Evolutionary conservation across 2,113 vertebrate species (phyloP).

Genomic region (Dipodomys ordii): DNA sequence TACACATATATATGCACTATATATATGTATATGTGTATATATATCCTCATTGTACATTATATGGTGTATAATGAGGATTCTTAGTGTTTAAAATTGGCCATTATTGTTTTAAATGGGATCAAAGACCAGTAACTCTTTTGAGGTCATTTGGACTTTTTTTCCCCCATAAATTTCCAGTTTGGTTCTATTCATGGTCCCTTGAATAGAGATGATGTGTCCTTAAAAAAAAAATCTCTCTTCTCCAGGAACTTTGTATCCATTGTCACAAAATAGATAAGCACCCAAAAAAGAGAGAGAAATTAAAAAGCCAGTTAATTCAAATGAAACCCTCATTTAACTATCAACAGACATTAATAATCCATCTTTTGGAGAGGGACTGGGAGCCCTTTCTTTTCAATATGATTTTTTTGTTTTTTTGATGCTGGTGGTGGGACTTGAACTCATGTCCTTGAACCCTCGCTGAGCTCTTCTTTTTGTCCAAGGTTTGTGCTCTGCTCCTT

Average conservation of each 20-base stretch:
- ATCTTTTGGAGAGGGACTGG: background rate
- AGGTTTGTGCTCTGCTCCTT: too few relatives aligned
- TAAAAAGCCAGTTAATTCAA: background rate
- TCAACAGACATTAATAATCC: slow-evolving; percentile 15
- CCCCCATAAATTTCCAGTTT: slow-evolving; percentile 2
- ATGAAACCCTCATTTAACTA: slow-evolving; percentile 13
- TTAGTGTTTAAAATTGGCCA: background rate
- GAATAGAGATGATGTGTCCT: slow-evolving; percentile 36
- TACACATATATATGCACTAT: too few relatives aligned
- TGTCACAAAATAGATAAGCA: background rate
- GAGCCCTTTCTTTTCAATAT: too few relatives aligned
- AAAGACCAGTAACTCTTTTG: background rate
- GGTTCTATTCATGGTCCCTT: background rate
- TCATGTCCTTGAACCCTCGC: too few relatives aligned
- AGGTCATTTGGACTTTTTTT: background rate
- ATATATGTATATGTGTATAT: too few relatives aligned
- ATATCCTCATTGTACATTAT: too few relatives aligned
- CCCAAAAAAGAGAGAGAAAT: background rate
- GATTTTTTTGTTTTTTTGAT: too few relatives aligned
- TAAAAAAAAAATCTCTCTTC: background rate
- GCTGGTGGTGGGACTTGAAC: too few relatives aligned
- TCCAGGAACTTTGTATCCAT: background rate
- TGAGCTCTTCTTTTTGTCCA: too few relatives aligned
- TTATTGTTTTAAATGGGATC: background rate
- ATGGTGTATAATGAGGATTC: background rate